phyloP scores from a whole-genome alignment of 2,888 invertebrate species.

The Lathronympha strigana region DNA sequence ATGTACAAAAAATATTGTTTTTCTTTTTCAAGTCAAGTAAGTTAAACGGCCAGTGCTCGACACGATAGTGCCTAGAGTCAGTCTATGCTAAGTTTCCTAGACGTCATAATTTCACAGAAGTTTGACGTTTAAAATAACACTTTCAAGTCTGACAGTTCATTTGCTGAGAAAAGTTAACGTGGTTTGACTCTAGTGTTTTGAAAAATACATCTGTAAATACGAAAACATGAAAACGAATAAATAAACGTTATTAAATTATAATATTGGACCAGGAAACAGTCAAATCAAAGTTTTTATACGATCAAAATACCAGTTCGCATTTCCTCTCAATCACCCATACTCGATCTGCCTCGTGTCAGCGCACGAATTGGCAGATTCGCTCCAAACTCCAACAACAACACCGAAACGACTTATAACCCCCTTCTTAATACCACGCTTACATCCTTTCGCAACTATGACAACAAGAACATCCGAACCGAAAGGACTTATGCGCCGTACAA shows the following conservation, averaged over 20 bases:
- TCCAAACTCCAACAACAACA: slow-evolving; percentile 52
- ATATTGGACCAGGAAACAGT: not conserved
- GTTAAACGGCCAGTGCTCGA: too few relatives aligned
- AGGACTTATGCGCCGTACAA: not conserved
- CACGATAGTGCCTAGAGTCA: too few relatives aligned
- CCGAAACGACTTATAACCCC: not conserved
- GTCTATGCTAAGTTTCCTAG: too few relatives aligned
- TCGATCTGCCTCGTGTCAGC: slow-evolving; percentile 31
- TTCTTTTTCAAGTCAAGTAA: not conserved
- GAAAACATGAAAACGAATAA: too few relatives aligned
- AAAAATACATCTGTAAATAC: too few relatives aligned
- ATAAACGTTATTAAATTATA: too few relatives aligned
- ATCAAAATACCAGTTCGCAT: slow-evolving; percentile 2
- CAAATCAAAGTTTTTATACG: not conserved
- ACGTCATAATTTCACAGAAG: too few relatives aligned
- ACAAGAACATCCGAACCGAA: not conserved
- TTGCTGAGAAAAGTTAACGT: too few relatives aligned
- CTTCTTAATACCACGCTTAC: not conserved
- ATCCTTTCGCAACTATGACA: not conserved
- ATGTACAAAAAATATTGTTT: too few relatives aligned
- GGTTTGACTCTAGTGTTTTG: too few relatives aligned
- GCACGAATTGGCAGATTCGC: slow-evolving; percentile 59
- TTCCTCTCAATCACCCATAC: slow-evolving; percentile 1
- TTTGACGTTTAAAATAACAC: too few relatives aligned
- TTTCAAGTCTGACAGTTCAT: too few relatives aligned